Percentiles rank a stretch among this genome's conserved stretches.
Evolutionary conservation across 2,888 invertebrate species (phyloP).

Genomic region (Microctonus hyperodae): DNA sequence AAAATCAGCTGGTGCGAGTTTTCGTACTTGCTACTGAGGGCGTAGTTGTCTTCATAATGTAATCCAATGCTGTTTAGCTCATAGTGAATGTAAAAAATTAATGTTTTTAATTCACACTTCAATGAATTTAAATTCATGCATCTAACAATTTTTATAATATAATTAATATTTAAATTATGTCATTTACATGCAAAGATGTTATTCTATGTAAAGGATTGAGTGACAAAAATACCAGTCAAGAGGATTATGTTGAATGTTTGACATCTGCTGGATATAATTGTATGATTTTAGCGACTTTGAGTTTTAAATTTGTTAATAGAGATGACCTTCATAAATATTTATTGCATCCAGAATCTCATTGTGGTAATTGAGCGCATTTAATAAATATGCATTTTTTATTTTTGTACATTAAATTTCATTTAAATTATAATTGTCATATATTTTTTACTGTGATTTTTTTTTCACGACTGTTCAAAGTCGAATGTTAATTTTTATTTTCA

Average conservation of each 20-base stretch:
- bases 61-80: neutral
- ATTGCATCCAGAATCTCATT: constrained; percentile 43
- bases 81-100: too few relatives aligned
- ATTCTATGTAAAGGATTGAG: constrained; percentile 53
- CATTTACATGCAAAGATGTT: constrained; percentile 37
- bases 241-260: constrained; percentile 47
- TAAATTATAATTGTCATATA: neutral
- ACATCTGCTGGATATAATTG: constrained; percentile 51
- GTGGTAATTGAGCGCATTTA: constrained; percentile 53
- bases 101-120: neutral
- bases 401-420: constrained; percentile 4
- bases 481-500: constrained; percentile 36
- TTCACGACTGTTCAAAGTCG: constrained; percentile 1
- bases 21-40: neutral
- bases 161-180: constrained; percentile 4
- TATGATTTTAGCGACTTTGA: constrained; percentile 48
- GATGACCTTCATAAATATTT: constrained; percentile 45
- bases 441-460: neutral
- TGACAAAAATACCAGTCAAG: constrained; percentile 47
- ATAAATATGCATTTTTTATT: too few relatives aligned
- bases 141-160: neutral
- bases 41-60: neutral
- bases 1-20: neutral
- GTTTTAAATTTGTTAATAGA: constrained; percentile 54
- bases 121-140: neutral